These are phyloP conservation scores for Staurois parvus DNA, from an alignment of 2,797 vertebrate genomes.

Conservation along the genomic window DNA sequence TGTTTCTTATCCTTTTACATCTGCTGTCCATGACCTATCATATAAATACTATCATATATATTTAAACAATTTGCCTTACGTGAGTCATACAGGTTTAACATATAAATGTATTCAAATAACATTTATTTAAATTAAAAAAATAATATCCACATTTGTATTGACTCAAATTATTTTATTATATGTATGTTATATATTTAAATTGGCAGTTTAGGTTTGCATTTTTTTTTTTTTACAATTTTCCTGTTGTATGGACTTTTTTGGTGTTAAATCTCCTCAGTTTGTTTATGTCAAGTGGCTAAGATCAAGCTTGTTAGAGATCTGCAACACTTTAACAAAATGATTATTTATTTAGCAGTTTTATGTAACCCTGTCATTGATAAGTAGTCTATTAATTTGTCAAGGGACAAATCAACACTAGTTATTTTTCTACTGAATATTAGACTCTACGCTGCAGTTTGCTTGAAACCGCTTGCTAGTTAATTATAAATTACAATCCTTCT, in stretches of 20 bases:
- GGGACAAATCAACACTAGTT: constrained; percentile 89
- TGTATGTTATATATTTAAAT: not conserved
- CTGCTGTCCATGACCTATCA: not conserved
- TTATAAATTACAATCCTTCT: constrained; percentile 97
- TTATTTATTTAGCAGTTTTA: constrained; percentile 98
- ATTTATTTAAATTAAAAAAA: not conserved
- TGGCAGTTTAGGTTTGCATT: not conserved
- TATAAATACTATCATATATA: not conserved
- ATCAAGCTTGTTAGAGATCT: constrained; percentile 95
- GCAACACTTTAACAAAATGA: constrained; percentile 95
- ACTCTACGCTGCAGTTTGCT: constrained; percentile 84
- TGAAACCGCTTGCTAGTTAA: constrained; percentile 93
- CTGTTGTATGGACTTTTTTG: constrained; percentile 68
- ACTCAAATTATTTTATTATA: not conserved
- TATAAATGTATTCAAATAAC: too few species aligned
- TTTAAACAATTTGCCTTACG: too few species aligned
- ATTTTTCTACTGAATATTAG: constrained; percentile 86
- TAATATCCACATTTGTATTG: not conserved
- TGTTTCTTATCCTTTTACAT: too few species aligned
- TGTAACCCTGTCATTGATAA: constrained; percentile 91
- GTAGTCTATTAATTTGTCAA: constrained; percentile 90
- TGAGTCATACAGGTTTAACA: too few species aligned
- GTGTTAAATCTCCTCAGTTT: constrained; percentile 83
- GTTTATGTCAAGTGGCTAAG: constrained; percentile 84
- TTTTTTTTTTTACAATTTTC: not conserved